phyloP scores from a whole-genome alignment of 2,888 invertebrate species.

The Caenorhabditis doughertyi region DNA sequence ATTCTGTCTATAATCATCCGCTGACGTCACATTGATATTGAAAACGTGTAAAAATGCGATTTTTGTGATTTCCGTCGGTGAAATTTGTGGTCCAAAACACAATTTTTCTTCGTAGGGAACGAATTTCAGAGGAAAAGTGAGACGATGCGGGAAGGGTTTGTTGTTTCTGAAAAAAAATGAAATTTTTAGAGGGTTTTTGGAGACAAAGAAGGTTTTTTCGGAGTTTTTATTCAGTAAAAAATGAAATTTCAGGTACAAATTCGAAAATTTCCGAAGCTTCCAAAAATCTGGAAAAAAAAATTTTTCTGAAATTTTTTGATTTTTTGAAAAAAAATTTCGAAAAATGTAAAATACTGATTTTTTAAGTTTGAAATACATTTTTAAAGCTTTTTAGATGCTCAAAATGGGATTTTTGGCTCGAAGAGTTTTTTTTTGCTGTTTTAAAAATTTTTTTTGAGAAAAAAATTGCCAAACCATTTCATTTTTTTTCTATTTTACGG shows the following conservation, averaged over 20 bases:
- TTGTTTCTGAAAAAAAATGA: conserved; percentile 66
- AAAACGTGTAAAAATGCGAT: conserved; percentile 79
- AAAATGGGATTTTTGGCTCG: neutral
- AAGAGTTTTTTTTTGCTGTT: neutral
- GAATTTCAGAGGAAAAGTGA: conserved; percentile 73
- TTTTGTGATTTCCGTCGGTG: conserved; percentile 60
- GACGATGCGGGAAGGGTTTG: conserved; percentile 70
- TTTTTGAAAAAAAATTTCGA: no score
- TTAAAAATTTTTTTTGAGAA: neutral
- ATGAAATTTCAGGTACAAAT: neutral
- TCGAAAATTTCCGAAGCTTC: no score
- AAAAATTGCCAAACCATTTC: no score
- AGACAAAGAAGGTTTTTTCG: no score
- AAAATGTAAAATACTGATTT: no score
- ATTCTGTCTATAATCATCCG: conserved; percentile 78
- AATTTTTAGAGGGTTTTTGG: neutral
- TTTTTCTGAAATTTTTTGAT: neutral
- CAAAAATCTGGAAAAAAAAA: neutral
- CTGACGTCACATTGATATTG: conserved; percentile 75
- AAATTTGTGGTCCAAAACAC: conserved; percentile 67
- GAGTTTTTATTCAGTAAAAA: no score
- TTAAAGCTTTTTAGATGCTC: neutral
- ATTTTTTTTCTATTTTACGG: no score
- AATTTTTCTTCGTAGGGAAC: conserved; percentile 73
- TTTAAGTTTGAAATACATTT: no score